Base-by-base conservation (phyloP, 2,113 vertebrate genomes). In the Gadus macrocephalus region DNA sequence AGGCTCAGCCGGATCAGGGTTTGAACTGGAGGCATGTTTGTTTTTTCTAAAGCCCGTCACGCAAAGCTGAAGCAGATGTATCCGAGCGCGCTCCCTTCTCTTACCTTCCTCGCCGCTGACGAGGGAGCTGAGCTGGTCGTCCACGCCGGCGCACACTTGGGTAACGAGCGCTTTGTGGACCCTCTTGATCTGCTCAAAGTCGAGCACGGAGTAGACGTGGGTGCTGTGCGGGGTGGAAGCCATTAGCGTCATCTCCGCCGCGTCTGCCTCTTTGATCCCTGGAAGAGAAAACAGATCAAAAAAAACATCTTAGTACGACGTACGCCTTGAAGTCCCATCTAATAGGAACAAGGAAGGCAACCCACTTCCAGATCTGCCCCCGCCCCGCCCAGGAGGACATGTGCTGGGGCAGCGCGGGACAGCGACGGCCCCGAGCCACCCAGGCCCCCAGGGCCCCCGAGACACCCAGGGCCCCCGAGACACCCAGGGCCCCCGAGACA, bases 41-140 rank as follows among this genome's bases (percentile, higher is more conserved):
- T 58, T 58, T 49, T 49, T 58, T 58, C 15, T 49, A 9, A 49
- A 9, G 42, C 42, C 42, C 42, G 42, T 49, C 42, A 14, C 42
- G 42, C 42, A 49, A 14, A 49, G 42, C 12, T 49, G 12, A 49
- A 49, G 42, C 42, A 49, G 42, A 49, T 9, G 42, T 25, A 9
- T 3, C 42, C 12, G 2, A 14, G 5, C 3, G 6, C 15, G 5
- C 56, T n/a, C 56, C 15, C 17, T 22, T 8, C 84, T 92, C 77
- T 92, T 76, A 98, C 97, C 93, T 96, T 98, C 95, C 61, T 96
- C 95, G 72, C 95, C 96, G 74, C 96, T 97, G 83, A 91, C 87
- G 9, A 97, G 71, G 31, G 93, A 88, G 74, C 85, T 91, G 14
- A 98, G 86, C 5, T 98, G 97, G 59, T 98, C 93, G 5, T 97